Evolutionary conservation across 2,797 vertebrate genomes (phyloP).

Genomic region (Enteromius fasciolatus): DNA sequence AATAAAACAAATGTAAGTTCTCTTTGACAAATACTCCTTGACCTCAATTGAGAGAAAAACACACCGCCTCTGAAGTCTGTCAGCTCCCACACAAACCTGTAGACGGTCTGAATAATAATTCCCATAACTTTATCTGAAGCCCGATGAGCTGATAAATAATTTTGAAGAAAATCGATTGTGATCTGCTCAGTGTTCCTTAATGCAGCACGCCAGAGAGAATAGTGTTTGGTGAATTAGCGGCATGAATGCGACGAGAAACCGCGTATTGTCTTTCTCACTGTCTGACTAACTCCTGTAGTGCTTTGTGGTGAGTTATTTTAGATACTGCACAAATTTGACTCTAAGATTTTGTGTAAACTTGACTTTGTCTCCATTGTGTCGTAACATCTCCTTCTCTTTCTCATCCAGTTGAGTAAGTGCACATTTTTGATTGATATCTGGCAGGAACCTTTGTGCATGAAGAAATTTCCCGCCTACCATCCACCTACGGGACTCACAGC

Average conservation of each 20-base stretch:
- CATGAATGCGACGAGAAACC: constrained; percentile 41
- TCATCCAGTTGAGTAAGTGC: constrained; percentile 21
- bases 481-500: constrained; percentile 15
- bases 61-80: constrained; percentile 19
- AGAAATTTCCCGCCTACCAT: constrained; percentile 22
- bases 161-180: not conserved
- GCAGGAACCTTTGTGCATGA: not conserved
- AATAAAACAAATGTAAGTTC: constrained; percentile 8
- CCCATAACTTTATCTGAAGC: not conserved
- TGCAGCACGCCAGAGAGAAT: not conserved
- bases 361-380: constrained; percentile 1
- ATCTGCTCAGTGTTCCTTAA: not conserved
- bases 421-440: constrained; percentile 27
- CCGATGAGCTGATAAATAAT: not conserved
- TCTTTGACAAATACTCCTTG: not conserved
- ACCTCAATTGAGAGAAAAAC: constrained; percentile 29
- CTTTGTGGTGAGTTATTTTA: constrained; percentile 39
- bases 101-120: not conserved
- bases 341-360: constrained; percentile 16
- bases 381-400: constrained; percentile 1
- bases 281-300: constrained; percentile 52
- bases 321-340: constrained; percentile 42
- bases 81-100: constrained; percentile 1
- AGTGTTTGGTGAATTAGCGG: not conserved
- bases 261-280: constrained; percentile 15